Evolutionary conservation across 2,113 vertebrate genomes (phyloP).

Genomic region (Oreochromis aureus): DNA sequence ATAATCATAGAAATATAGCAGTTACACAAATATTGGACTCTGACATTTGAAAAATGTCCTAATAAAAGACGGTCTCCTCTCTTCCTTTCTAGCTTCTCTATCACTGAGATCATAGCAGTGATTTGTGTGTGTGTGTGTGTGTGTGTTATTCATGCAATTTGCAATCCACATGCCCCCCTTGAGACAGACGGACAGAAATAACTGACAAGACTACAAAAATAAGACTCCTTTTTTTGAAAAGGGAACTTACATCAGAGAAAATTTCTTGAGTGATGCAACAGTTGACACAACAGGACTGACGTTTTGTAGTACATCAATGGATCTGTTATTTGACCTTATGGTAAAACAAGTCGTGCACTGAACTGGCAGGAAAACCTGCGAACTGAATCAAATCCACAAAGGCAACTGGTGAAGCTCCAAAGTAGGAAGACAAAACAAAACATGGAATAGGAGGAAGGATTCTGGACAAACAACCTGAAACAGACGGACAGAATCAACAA

Average conservation of each 20-base stretch:
- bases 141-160: not conserved
- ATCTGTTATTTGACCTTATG: not conserved
- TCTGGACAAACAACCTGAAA: not conserved
- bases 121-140: too few species aligned
- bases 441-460: not conserved
- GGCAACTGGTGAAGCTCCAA: not conserved
- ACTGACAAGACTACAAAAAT: not conserved
- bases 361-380: not conserved
- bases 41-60: too few species aligned
- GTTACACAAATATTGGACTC: too few species aligned
- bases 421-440: not conserved
- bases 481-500: not conserved
- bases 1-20: too few species aligned
- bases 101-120: too few species aligned
- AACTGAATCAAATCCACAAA: not conserved
- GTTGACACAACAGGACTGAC: not conserved
- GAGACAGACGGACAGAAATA: not conserved
- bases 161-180: not conserved
- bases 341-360: not conserved
- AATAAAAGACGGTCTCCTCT: too few species aligned
- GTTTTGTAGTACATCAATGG: not conserved
- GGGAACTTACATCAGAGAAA: not conserved
- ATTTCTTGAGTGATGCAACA: not conserved
- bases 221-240: not conserved
- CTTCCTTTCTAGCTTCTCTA: too few species aligned